phyloP scores from a whole-genome alignment of 2,113 vertebrate genomes.

The Cavia aperea region DNA sequence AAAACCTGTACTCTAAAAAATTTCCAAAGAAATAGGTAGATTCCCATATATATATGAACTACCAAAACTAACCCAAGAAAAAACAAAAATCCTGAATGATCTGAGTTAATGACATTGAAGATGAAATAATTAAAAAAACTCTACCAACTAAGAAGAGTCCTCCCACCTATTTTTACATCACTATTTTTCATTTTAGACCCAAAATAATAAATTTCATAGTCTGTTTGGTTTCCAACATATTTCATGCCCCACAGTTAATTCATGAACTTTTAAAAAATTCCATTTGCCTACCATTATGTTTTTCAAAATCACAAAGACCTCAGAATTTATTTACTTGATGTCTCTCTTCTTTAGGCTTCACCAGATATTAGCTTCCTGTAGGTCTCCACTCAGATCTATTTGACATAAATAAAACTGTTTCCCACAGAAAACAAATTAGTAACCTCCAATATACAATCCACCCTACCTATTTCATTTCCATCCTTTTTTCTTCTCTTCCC shows the following conservation, averaged over 20 bases:
- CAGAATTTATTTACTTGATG: accelerated
- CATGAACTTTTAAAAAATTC: background rate
- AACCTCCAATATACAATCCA: no score
- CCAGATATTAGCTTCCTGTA: background rate
- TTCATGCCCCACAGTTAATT: background rate
- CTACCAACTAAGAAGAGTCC: background rate
- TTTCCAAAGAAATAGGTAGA: background rate
- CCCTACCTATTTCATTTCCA: no score
- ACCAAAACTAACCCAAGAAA: background rate
- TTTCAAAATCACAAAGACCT: background rate
- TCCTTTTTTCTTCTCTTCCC: background rate
- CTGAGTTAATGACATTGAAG: background rate
- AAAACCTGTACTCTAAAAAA: background rate
- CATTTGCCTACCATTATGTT: background rate
- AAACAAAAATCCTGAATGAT: background rate
- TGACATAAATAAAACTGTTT: background rate
- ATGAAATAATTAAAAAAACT: background rate
- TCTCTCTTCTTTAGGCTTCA: background rate
- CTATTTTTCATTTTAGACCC: background rate
- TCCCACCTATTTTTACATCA: background rate
- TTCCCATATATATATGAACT: background rate
- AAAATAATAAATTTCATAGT: background rate
- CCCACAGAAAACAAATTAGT: background rate
- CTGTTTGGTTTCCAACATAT: background rate
- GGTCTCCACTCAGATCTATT: background rate